Evolutionary conservation across 2,888 invertebrate species (phyloP).

Genomic region (Saturnia pavonia): DNA sequence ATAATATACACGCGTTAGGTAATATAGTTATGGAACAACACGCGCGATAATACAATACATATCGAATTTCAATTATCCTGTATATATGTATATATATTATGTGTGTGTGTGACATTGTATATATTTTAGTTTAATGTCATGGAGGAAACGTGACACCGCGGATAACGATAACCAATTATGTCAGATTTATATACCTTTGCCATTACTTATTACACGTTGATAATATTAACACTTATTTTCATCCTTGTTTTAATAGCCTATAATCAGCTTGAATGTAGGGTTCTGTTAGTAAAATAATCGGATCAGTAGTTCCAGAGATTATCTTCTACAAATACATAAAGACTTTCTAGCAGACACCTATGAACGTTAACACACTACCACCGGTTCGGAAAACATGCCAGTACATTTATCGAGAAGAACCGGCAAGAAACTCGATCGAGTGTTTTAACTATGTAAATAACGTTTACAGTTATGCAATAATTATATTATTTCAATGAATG

Average conservation of each 20-base stretch:
- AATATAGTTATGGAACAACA: not conserved
- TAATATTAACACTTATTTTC: not conserved
- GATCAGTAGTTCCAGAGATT: not conserved
- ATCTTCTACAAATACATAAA: not conserved
- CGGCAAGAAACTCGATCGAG: too few relatives aligned
- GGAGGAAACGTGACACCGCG: conserved; percentile 1
- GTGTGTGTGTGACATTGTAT: too few relatives aligned
- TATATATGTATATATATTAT: not conserved
- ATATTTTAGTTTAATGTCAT: not conserved
- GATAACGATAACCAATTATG: conserved; percentile 1
- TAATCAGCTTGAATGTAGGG: too few relatives aligned
- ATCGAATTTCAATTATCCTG: conserved; percentile 6
- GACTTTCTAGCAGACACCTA: too few relatives aligned
- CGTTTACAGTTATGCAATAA: too few relatives aligned
- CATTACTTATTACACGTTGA: not conserved
- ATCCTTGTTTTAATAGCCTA: not conserved
- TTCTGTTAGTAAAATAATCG: too few relatives aligned
- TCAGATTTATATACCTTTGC: not conserved
- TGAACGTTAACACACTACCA: too few relatives aligned
- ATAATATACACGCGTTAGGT: not conserved
- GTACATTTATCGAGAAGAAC: too few relatives aligned
- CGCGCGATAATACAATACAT: not conserved
- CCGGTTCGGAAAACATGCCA: too few relatives aligned
- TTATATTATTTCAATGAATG: too few relatives aligned
- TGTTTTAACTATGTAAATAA: too few relatives aligned